A percentile compares a stretch with the other conserved stretches of the same genome.
These are phyloP conservation scores for Catonia carolina DNA, from an alignment of 2,888 invertebrate genomes.

Conservation along the genomic window DNA sequence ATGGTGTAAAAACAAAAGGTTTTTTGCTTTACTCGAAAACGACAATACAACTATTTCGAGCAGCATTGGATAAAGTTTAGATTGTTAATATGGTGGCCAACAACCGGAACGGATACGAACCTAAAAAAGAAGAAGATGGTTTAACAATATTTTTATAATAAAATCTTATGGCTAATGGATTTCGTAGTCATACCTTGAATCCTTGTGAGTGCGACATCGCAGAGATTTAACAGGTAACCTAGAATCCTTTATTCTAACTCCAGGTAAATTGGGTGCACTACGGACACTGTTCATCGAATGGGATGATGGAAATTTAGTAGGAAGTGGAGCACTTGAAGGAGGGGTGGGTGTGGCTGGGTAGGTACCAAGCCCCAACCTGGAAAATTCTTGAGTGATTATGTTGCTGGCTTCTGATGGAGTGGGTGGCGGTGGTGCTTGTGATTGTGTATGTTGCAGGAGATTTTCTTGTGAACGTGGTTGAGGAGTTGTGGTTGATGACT, in stretches of 20 bases:
- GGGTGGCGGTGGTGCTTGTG: conserved; percentile 19
- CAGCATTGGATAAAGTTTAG: too few relatives aligned
- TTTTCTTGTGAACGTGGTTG: conserved; percentile 12
- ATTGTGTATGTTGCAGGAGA: conserved; percentile 17
- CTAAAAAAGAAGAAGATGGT: too few relatives aligned
- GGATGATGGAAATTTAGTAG: conserved; percentile 54
- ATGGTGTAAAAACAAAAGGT: too few relatives aligned
- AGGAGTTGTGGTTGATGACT: not conserved
- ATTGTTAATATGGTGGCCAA: too few relatives aligned
- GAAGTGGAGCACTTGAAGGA: conserved; percentile 76
- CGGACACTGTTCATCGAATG: conserved; percentile 66
- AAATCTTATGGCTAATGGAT: too few relatives aligned
- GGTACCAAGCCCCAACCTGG: not conserved
- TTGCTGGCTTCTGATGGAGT: conserved; percentile 21
- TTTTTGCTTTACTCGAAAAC: too few relatives aligned
- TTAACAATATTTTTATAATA: too few relatives aligned
- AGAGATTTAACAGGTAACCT: conserved; percentile 62
- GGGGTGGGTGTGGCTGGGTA: conserved; percentile 67
- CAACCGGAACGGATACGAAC: too few relatives aligned
- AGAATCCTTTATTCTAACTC: conserved; percentile 60
- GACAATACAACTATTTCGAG: too few relatives aligned
- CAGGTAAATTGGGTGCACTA: conserved; percentile 52
- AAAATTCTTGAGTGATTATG: conserved; percentile 8
- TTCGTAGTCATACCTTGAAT: conserved; percentile 8
- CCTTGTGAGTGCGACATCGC: conserved; percentile 19